phyloP scores from a whole-genome alignment of 2,113 vertebrate genomes.

The Scortum barcoo region DNA sequence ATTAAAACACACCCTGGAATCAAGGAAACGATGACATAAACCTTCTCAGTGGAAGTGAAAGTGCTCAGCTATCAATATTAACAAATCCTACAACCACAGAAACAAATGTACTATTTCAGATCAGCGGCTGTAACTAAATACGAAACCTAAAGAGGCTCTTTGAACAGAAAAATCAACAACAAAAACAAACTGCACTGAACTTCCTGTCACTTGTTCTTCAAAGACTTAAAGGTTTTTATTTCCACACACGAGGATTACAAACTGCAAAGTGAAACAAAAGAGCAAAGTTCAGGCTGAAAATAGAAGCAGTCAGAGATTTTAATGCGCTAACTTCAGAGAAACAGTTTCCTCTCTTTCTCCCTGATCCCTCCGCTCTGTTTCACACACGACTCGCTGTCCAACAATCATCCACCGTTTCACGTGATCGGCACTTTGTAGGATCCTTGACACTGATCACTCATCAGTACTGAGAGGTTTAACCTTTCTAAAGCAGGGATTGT shows the following conservation, averaged over 20 bases:
- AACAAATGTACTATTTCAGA: neutral
- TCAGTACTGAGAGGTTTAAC: no score
- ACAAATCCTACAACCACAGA: neutral
- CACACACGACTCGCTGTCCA: neutral
- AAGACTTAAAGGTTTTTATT: neutral
- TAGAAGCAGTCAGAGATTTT: neutral
- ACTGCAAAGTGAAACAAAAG: neutral
- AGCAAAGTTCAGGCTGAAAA: slow-evolving; percentile 1
- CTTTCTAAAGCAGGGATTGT: no score
- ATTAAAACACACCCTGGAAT: neutral
- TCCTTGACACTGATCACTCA: no score
- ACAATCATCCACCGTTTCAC: no score
- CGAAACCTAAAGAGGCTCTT: no score
- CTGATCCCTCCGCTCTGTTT: neutral
- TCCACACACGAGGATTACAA: neutral
- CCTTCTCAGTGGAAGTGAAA: neutral
- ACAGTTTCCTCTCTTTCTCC: neutral
- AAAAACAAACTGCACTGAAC: no score
- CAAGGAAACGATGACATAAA: neutral
- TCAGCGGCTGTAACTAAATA: neutral
- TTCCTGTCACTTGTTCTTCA: no score
- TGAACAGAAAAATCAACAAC: no score
- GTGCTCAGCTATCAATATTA: neutral
- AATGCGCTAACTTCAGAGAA: neutral
- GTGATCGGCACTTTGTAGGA: no score